Conservation (phyloP, 2,888 invertebrate species). For the Blastobasis lacticolella region DNA sequence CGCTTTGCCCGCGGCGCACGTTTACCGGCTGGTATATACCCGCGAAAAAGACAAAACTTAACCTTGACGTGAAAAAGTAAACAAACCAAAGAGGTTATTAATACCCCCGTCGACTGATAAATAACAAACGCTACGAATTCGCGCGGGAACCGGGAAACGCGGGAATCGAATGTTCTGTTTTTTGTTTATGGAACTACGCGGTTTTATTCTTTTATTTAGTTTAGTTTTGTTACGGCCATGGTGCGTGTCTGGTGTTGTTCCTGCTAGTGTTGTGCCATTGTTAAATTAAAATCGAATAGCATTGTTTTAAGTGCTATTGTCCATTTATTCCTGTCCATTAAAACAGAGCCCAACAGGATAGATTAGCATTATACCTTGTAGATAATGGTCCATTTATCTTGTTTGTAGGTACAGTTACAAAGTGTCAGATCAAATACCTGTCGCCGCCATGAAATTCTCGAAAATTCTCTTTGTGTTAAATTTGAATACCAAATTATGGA, state of each 20-base stretch:
- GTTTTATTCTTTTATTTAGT: not conserved
- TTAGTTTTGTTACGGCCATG: not conserved
- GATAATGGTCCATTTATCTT: too few species aligned
- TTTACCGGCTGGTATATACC: not conserved
- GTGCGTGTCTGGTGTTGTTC: not conserved
- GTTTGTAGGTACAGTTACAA: too few species aligned
- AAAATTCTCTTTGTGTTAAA: too few species aligned
- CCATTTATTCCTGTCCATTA: too few species aligned
- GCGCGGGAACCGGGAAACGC: not conserved
- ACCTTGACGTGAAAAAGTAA: conserved; percentile 13
- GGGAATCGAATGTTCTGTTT: not conserved
- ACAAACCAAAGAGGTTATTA: conserved; percentile 4
- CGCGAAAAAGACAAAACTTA: conserved; percentile 5
- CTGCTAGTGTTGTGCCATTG: not conserved
- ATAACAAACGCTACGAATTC: conserved; percentile 6
- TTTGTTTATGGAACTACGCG: not conserved
- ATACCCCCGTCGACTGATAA: conserved; percentile 12
- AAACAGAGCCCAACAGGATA: too few species aligned
- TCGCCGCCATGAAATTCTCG: too few species aligned
- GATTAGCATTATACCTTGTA: too few species aligned
- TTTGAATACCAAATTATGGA: too few species aligned
- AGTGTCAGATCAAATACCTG: too few species aligned
- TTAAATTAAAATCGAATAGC: too few species aligned
- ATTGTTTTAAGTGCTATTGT: too few species aligned
- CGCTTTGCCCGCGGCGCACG: conserved; percentile 5